phyloP scores from a whole-genome alignment of 1,140 invertebrate species.

The Achroia grisella region DNA sequence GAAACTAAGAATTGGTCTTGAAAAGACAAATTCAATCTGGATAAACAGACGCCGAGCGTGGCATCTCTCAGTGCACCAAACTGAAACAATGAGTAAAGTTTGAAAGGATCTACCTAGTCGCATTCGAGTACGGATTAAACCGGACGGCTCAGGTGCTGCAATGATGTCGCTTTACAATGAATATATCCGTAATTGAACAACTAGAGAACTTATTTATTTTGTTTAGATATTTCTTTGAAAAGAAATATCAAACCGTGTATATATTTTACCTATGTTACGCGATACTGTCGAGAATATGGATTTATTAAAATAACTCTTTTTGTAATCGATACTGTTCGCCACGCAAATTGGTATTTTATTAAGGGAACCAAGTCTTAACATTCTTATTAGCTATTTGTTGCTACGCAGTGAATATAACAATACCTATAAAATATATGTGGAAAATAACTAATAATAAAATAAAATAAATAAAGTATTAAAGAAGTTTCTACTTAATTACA shows the following conservation, averaged over 20 bases:
- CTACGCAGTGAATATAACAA: too few species aligned
- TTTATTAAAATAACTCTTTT: background rate
- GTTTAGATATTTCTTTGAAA: background rate
- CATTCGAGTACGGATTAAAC: background rate
- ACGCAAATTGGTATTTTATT: too few species aligned
- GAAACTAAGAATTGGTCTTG: constrained; percentile 4
- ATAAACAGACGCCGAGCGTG: constrained; percentile 4
- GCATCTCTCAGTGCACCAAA: constrained; percentile 24
- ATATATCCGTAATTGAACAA: background rate
- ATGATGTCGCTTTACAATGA: background rate
- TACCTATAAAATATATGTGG: too few species aligned
- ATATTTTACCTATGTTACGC: background rate
- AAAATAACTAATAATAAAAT: too few species aligned
- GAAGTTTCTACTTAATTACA: too few species aligned
- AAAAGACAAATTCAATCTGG: constrained; percentile 8
- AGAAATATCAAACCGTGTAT: background rate
- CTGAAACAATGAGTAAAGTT: constrained; percentile 13
- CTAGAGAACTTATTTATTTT: background rate
- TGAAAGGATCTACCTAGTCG: constrained; percentile 4
- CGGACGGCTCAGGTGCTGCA: constrained; percentile 2
- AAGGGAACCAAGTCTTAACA: too few species aligned
- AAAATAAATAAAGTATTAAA: too few species aligned
- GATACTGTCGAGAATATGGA: background rate
- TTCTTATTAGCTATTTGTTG: too few species aligned
- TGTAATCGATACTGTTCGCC: too few species aligned